Conservation (phyloP, 2,113 vertebrate species). For the Eulacestoma nigropectus region DNA sequence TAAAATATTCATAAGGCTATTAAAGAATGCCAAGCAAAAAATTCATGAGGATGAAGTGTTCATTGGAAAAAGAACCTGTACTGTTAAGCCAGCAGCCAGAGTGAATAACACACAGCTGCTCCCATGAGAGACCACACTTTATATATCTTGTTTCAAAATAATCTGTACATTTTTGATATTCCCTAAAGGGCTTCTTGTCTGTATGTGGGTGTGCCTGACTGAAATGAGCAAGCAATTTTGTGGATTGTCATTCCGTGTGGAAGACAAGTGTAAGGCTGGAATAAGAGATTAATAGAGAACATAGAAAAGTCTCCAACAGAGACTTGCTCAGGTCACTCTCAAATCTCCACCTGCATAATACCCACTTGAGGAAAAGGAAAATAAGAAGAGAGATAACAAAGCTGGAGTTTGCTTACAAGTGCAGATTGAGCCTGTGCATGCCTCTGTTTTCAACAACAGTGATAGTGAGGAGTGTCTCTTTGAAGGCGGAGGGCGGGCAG, state of each 20-base stretch:
- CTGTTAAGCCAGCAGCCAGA: neutral
- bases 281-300: neutral
- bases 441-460: neutral
- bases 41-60: neutral
- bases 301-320: neutral
- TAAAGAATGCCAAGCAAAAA: neutral
- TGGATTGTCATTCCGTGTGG: neutral
- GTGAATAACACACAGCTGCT: neutral
- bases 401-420: neutral
- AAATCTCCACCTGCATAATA: neutral
- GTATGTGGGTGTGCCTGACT: neutral
- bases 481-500: neutral
- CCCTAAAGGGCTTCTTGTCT: neutral
- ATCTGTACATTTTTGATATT: neutral
- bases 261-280: neutral
- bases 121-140: neutral
- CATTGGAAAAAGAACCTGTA: neutral
- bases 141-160: neutral
- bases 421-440: neutral
- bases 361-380: neutral
- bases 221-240: neutral
- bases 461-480: neutral
- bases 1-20: slow-evolving; percentile 14
- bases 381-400: neutral
- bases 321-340: neutral